Conservation (phyloP, 2,888 invertebrate genomes). For the Trissolcus brochymenae region DNA sequence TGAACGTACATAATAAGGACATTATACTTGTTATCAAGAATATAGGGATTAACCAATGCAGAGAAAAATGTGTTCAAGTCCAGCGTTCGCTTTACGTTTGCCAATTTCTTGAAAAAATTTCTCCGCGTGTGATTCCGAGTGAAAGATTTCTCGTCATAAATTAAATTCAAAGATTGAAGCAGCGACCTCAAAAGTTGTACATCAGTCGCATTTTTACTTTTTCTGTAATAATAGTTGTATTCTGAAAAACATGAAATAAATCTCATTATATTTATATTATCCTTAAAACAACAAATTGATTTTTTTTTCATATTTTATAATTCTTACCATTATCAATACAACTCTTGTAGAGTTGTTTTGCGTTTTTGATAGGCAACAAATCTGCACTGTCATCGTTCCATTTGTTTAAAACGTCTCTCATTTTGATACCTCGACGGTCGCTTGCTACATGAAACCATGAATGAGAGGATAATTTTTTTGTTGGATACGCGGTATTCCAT, state of each 20-base stretch:
- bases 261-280: neutral
- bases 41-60: neutral
- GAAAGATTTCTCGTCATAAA: slow-evolving; percentile 24
- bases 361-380: slow-evolving; percentile 19
- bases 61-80: slow-evolving; percentile 18
- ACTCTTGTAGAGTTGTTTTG: neutral
- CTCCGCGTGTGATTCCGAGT: neutral
- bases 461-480: neutral
- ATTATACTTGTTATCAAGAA: slow-evolving; percentile 17
- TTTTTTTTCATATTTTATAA: too few species aligned
- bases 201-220: neutral
- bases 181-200: slow-evolving; percentile 8
- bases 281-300: neutral
- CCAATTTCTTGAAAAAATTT: slow-evolving; percentile 21
- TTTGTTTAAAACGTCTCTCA: slow-evolving; percentile 2
- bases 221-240: neutral
- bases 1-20: slow-evolving; percentile 1
- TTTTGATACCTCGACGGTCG: neutral
- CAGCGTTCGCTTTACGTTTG: slow-evolving; percentile 24
- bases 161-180: slow-evolving; percentile 15
- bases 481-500: slow-evolving; percentile 13
- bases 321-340: slow-evolving; percentile 18
- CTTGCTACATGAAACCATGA: slow-evolving; percentile 21
- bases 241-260: neutral
- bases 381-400: neutral